Evolutionary conservation across 2,797 vertebrate species (phyloP), one percentile per base, ranked within the genome.

Genomic region (Girardinus metallicus): DNA sequence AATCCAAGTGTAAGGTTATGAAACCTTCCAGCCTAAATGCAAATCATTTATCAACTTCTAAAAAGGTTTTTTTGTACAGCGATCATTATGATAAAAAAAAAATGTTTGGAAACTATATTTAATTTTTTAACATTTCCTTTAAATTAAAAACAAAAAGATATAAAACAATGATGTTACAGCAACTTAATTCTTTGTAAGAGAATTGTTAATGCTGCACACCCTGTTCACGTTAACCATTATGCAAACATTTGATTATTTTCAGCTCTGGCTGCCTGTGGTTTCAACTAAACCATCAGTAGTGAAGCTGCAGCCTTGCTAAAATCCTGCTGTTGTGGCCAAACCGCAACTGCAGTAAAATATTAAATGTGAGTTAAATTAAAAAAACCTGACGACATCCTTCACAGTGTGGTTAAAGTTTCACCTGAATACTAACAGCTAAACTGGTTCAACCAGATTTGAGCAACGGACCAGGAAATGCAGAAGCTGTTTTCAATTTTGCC

Each of bases 401-500:
- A 2, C 18, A 80, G 46, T 71, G 29, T 31, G 72, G 62, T 36
- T 10, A 86, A 74, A 36, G 73, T 73, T 29, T 81, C 43, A 70
- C 29, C 9, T 39, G 62, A 80, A 60, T 74, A 18, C 31, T 2
- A 68, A 49, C 77, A 71, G 82, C 73, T 66, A 31, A 92, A 94
- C 95, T 78, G 87, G 94, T 88, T 83, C 34, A 84, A 91, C 94
- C 88, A 83, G 93, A 90, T 80, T 5, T 53, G 4, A 74, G 9
- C 23, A 78, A 3, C 7, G 53, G 75, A 64, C 49, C 13, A 23
- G 77, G 62, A 85, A 46, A 81, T 51, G 81, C 13, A 36, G 73
- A n/a, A n/a, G 39, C 12, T 29, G 68, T 71, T 29, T 44, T 41
- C 23, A 15, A 26, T 13, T 39, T 23, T n/a, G 34, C 18, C 9